Base-by-base conservation (phyloP, 2,888 invertebrate species). In the Agriopis marginaria region DNA sequence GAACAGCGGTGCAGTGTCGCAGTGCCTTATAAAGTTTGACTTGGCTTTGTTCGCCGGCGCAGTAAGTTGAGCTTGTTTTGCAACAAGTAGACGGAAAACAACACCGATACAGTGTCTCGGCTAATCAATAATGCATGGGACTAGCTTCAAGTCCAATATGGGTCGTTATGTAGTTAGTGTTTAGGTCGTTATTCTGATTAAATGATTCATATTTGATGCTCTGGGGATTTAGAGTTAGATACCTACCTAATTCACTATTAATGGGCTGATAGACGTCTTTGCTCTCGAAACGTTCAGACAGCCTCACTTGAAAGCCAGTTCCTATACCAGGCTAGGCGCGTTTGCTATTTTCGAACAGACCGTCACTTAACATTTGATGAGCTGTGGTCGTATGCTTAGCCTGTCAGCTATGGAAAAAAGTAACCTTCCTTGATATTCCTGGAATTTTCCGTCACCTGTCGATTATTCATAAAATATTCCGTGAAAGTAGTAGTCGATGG, bases 1-100 rank as follows among this genome's bases (percentile, higher is more conserved):
- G 86, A 89, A 89, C 89, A 89, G 87, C 85, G 86, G 86, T 81
- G 86, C 82, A 83, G 81, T 84, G 86, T 86, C 86, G 83, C 78
- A 72, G 75, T 76, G 80, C 82, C 83, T 88, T 88, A 83, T 85
- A 86, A 89, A 89, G 80, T 89, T 89, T 79, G 80, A 77, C 79
- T 74, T 80, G 75, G 79, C 83, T 82, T 79, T 85, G 84, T 83
- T 75, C 78, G 70, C 80, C 78, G 79, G 78, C 77, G 77, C 44
- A 74, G 75, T 66, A 79, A 80, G 79, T 83, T 79, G 64, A 70
- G 74, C 80, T 82, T 83, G 81, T 85, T 83, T 82, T 78, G 77
- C 72, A 74, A 67, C 72, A 76, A 76, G 77, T 78, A 73, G 74
- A 77, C 75, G 68, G 76, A 77, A 79, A 80, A 78, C 82, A 81